phyloP scores from a whole-genome alignment of 2,113 vertebrate species.

The Elaphurus davidianus region DNA sequence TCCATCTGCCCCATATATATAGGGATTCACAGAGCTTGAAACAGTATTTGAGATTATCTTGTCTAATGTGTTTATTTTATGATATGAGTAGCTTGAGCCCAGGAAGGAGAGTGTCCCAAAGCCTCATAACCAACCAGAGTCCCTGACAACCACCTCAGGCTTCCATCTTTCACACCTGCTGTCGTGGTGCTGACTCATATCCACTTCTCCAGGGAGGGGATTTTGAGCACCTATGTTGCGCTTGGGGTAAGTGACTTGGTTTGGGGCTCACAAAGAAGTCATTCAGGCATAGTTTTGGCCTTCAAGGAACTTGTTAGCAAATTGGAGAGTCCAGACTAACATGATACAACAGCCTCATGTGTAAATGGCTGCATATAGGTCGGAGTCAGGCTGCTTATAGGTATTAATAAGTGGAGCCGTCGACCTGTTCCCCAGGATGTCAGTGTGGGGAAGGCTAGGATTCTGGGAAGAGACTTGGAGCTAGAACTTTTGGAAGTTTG shows the following conservation, averaged over 20 bases:
- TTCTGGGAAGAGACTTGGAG: background rate
- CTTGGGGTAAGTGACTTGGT: background rate
- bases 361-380: background rate
- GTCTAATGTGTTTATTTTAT: background rate
- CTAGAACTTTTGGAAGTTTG: background rate
- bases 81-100: background rate
- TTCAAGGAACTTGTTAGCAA: conserved; percentile 2
- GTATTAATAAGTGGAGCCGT: background rate
- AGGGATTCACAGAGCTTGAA: background rate
- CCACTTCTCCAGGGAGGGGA: background rate
- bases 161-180: background rate
- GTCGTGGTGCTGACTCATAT: accelerated
- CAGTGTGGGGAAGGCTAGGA: background rate
- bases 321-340: background rate
- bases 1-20: background rate
- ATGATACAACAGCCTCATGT: background rate
- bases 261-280: background rate
- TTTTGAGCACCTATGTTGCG: background rate
- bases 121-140: background rate
- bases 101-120: background rate
- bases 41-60: background rate
- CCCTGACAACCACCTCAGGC: background rate
- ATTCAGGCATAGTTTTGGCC: background rate
- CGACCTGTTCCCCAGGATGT: accelerated
- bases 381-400: background rate